Evolutionary conservation across 2,797 vertebrate species (phyloP).

Genomic region (Helarctos malayanus): DNA sequence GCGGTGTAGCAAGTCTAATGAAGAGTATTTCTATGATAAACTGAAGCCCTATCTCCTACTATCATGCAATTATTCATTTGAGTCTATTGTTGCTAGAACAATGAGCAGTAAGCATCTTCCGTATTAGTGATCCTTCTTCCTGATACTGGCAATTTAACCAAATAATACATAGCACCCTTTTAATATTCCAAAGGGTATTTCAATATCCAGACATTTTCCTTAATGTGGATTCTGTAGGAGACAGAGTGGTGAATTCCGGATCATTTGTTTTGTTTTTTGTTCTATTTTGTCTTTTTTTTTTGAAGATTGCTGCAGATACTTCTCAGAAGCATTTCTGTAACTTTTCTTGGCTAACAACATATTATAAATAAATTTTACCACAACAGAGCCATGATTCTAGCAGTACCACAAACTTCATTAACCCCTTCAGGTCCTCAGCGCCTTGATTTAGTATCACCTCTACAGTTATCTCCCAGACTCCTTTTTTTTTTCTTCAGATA

Average conservation of each 20-base stretch:
- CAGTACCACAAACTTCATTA: not conserved
- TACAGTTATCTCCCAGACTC: not conserved
- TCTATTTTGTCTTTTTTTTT: not conserved
- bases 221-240: slow-evolving; percentile 56
- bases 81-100: slow-evolving; percentile 80
- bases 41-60: slow-evolving; percentile 40
- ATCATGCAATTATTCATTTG: slow-evolving; percentile 82
- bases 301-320: slow-evolving; percentile 11
- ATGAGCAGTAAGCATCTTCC: slow-evolving; percentile 67
- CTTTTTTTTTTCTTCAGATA: not conserved
- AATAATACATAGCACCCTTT: slow-evolving; percentile 65
- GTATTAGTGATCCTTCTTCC: slow-evolving; percentile 66
- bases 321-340: slow-evolving; percentile 61
- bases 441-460: not conserved
- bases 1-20: slow-evolving; percentile 73
- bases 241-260: slow-evolving; percentile 49
- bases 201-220: slow-evolving; percentile 52
- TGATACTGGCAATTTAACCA: slow-evolving; percentile 74
- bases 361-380: slow-evolving; percentile 52
- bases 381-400: not conserved
- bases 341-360: not conserved
- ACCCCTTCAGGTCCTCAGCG: not conserved
- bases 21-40: slow-evolving; percentile 75
- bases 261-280: slow-evolving; percentile 42
- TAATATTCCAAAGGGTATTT: slow-evolving; percentile 65